phyloP scores from a whole-genome alignment of 2,888 invertebrate species.

The Endotricha flammealis region DNA sequence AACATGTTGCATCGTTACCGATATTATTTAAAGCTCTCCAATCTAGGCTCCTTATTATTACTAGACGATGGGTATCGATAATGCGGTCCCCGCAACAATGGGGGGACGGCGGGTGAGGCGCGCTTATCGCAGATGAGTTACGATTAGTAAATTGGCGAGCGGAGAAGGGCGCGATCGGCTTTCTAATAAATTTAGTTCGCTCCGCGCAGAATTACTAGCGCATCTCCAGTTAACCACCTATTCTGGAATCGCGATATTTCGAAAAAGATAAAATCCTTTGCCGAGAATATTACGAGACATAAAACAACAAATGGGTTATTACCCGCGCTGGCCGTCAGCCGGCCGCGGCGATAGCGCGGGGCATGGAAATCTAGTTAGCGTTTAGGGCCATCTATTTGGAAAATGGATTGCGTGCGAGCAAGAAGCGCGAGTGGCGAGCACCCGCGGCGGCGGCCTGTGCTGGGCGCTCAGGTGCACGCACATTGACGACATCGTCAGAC shows the following conservation, averaged over 20 bases:
- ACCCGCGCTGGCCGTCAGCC: background rate
- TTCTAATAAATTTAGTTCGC: slow-evolving; percentile 57
- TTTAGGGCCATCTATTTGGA: too few relatives aligned
- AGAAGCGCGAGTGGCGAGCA: too few relatives aligned
- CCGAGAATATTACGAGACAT: slow-evolving; percentile 5
- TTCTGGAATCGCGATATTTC: slow-evolving; percentile 14
- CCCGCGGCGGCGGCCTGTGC: too few relatives aligned
- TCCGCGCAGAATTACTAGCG: slow-evolving; percentile 38
- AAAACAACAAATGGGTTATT: slow-evolving; percentile 2
- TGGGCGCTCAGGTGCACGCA: too few relatives aligned
- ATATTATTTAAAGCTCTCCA: slow-evolving; percentile 42
- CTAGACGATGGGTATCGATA: slow-evolving; percentile 33
- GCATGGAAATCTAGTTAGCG: background rate
- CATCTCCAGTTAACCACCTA: slow-evolving; percentile 24
- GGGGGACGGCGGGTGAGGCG: slow-evolving; percentile 22
- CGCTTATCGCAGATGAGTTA: slow-evolving; percentile 65
- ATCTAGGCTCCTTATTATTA: slow-evolving; percentile 44
- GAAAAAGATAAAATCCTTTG: slow-evolving; percentile 6
- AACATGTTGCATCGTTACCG: slow-evolving; percentile 22
- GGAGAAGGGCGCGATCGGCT: slow-evolving; percentile 52
- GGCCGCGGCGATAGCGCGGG: background rate
- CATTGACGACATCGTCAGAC: too few relatives aligned
- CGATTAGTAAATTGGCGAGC: slow-evolving; percentile 68
- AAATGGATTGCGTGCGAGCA: too few relatives aligned
- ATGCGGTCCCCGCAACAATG: slow-evolving; percentile 21